phyloP scores from a whole-genome alignment of 1,140 invertebrate species.

The Saccostrea echinata region DNA sequence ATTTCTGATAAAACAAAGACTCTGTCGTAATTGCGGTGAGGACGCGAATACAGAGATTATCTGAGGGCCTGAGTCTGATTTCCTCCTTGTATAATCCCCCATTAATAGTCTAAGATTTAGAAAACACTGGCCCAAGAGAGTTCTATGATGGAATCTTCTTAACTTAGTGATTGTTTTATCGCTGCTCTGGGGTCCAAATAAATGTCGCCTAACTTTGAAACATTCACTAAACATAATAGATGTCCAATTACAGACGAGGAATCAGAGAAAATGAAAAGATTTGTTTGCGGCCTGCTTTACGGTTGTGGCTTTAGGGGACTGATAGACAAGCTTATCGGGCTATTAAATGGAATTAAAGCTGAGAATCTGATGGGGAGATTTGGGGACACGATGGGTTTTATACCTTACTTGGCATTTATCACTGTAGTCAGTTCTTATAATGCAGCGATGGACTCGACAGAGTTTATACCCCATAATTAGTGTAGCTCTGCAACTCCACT shows the following conservation, averaged over 20 bases:
- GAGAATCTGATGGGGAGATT: neutral
- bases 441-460: neutral
- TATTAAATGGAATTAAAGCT: conserved; percentile 53
- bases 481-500: too few species aligned
- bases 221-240: conserved; percentile 30
- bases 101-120: conserved; percentile 42
- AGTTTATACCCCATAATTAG: neutral
- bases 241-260: conserved; percentile 53
- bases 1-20: neutral
- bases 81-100: neutral
- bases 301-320: conserved; percentile 40
- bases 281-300: conserved; percentile 53
- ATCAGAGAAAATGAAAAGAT: conserved; percentile 48
- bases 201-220: conserved; percentile 12
- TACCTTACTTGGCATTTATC: conserved; percentile 10
- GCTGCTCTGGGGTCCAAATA: conserved; percentile 29
- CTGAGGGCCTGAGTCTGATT: neutral
- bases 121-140: neutral
- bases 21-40: neutral
- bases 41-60: neutral
- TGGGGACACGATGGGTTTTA: conserved; percentile 8
- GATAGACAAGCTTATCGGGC: conserved; percentile 46
- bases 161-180: conserved; percentile 53
- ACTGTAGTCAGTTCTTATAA: neutral
- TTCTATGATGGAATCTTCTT: conserved; percentile 31